phyloP scores from a whole-genome alignment of 2,797 vertebrate genomes.

The Muscicapa striata region DNA sequence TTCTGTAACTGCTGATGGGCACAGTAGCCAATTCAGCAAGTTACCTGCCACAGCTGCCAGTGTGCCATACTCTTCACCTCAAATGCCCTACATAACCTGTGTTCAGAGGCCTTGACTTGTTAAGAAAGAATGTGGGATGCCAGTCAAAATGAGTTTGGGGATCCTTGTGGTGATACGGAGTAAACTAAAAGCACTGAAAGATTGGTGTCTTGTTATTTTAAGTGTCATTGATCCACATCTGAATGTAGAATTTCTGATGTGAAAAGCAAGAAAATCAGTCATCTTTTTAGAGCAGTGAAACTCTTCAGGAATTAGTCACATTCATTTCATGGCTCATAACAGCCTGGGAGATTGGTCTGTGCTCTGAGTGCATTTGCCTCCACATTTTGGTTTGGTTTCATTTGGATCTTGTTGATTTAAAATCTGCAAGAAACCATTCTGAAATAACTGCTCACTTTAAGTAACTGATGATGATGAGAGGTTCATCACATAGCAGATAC shows the following conservation, averaged over 20 bases:
- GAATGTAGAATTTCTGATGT: neutral
- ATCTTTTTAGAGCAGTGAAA: neutral
- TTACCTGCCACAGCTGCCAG: neutral
- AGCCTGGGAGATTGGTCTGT: neutral
- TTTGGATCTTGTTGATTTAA: neutral
- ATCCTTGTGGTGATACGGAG: neutral
- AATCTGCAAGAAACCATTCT: neutral
- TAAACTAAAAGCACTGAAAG: neutral
- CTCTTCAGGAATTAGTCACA: neutral
- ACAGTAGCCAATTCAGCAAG: neutral
- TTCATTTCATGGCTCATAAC: neutral
- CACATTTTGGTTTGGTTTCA: neutral
- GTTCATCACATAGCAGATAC: neutral
- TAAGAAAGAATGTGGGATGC: rapidly evolving
- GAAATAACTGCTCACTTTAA: neutral
- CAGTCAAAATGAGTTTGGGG: neutral
- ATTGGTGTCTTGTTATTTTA: rapidly evolving
- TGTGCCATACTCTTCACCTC: neutral
- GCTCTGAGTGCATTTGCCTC: neutral
- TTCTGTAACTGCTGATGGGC: neutral
- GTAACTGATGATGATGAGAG: neutral
- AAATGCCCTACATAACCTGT: neutral
- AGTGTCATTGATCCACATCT: neutral
- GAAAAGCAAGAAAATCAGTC: neutral
- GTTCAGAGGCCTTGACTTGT: neutral